Evolutionary conservation across 2,888 invertebrate species (phyloP).

Genomic region (Limnephilus marmoratus): DNA sequence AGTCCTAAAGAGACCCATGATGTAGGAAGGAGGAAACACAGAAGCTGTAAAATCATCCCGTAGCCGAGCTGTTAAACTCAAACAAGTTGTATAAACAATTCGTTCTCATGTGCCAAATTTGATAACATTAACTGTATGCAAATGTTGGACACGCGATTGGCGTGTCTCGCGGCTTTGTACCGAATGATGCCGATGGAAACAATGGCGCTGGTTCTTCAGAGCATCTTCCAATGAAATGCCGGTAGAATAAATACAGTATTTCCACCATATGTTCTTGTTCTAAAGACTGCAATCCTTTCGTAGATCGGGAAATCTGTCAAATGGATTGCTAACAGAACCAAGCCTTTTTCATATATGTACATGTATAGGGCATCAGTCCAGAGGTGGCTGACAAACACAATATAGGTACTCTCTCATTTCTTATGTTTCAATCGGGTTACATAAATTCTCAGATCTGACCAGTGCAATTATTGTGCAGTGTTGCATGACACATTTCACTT

Average conservation of each 20-base stretch:
- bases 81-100: no score
- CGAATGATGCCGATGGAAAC: background rate
- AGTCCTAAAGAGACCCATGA: no score
- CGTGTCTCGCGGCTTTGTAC: background rate
- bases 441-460: background rate
- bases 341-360: background rate
- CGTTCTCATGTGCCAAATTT: no score
- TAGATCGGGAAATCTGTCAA: background rate
- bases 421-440: background rate
- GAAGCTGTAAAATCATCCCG: background rate
- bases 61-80: background rate
- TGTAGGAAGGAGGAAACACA: background rate
- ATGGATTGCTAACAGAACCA: background rate
- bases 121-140: background rate
- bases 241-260: background rate
- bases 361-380: background rate
- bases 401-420: background rate
- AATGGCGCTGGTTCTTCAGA: background rate
- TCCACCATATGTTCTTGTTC: background rate
- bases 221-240: background rate
- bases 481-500: background rate
- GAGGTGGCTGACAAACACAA: background rate
- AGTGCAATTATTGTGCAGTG: background rate
- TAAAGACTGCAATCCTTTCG: background rate
- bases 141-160: background rate